A percentile compares a stretch with the other conserved stretches of the same genome.
Conservation (phyloP, 2,888 invertebrate genomes). For the Phortica magna region DNA sequence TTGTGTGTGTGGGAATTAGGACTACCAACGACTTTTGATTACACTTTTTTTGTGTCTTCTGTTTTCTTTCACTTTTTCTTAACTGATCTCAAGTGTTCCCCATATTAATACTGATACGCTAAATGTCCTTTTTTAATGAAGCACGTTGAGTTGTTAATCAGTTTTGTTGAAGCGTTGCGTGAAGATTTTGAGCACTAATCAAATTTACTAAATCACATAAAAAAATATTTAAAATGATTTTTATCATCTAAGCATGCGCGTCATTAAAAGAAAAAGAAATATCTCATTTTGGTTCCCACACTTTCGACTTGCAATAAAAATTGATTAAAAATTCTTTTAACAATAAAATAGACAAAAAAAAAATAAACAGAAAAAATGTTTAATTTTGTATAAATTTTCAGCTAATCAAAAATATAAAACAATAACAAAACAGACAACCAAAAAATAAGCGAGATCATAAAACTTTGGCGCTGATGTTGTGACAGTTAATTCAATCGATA, state of each 20-base stretch:
- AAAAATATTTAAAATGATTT: no score
- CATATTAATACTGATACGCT: conserved; percentile 45
- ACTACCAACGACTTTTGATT: not conserved
- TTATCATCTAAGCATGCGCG: no score
- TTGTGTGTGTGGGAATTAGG: conserved; percentile 26
- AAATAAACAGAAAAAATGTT: conserved; percentile 6
- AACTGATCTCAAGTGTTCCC: conserved; percentile 4
- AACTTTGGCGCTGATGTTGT: conserved; percentile 4
- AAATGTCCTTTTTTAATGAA: conserved; percentile 60
- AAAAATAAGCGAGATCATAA: not conserved
- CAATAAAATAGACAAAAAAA: conserved; percentile 52
- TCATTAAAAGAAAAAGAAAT: not conserved
- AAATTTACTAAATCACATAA: no score
- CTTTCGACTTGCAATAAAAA: conserved; percentile 35
- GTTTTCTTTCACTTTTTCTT: conserved; percentile 9
- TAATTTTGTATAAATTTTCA: conserved; percentile 38
- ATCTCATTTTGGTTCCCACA: conserved; percentile 10
- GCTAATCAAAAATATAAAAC: conserved; percentile 52
- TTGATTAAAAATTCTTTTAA: conserved; percentile 46
- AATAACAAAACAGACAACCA: not conserved
- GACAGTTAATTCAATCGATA: conserved; percentile 6
- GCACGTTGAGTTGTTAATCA: not conserved
- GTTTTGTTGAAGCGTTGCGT: no score
- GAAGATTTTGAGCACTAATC: not conserved
- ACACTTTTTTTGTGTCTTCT: not conserved